phyloP scores from a whole-genome alignment of 2,113 vertebrate genomes.

The Tachycineta bicolor region DNA sequence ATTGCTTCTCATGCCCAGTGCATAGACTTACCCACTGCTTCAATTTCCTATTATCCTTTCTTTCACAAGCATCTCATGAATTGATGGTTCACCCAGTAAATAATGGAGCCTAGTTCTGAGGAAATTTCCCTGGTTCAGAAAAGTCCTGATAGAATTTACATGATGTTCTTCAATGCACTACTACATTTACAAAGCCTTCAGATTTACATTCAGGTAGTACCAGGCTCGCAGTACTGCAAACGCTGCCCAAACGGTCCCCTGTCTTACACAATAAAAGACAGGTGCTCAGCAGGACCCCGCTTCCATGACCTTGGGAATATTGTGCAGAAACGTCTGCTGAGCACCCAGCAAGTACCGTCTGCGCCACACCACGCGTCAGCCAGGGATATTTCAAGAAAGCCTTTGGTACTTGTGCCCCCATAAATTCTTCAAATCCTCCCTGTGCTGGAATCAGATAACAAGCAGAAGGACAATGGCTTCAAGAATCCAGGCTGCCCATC shows the following conservation, averaged over 20 bases:
- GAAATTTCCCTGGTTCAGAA: fast-evolving
- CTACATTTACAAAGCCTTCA: background rate
- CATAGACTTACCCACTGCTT: background rate
- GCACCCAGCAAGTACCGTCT: background rate
- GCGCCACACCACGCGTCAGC: slow-evolving; percentile 39
- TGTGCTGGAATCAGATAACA: slow-evolving; percentile 76
- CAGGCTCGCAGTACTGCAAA: background rate
- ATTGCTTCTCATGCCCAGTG: background rate
- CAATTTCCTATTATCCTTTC: background rate
- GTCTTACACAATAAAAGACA: slow-evolving; percentile 38
- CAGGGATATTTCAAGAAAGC: slow-evolving; percentile 76
- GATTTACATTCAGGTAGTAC: background rate
- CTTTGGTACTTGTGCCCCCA: slow-evolving; percentile 69
- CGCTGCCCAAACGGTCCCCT: background rate
- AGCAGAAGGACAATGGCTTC: slow-evolving; percentile 76
- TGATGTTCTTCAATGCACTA: background rate
- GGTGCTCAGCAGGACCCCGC: background rate
- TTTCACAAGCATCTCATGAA: background rate
- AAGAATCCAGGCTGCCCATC: slow-evolving; percentile 80
- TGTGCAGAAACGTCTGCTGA: slow-evolving; percentile 8
- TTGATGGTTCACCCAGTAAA: background rate
- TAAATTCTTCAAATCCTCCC: slow-evolving; percentile 78
- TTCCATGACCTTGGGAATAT: slow-evolving; percentile 51
- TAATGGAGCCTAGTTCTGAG: background rate
- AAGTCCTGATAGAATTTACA: background rate